Evolutionary conservation across 2,113 vertebrate genomes (phyloP).

Genomic region (Rhinoderma darwinii): DNA sequence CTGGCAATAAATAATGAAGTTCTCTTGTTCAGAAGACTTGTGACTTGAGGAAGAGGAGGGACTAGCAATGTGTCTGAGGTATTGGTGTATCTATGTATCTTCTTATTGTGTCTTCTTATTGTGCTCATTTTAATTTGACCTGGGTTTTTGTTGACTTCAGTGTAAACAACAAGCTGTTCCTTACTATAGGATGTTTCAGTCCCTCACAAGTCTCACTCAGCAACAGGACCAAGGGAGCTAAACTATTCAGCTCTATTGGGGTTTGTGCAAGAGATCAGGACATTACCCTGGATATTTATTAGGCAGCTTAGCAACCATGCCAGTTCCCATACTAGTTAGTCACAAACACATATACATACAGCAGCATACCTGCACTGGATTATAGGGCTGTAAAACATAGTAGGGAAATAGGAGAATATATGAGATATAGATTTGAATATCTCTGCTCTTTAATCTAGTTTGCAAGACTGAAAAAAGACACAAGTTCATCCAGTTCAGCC

Average conservation of each 20-base stretch:
- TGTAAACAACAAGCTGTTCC: conserved; percentile 35
- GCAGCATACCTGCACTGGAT: background rate
- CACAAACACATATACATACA: conserved; percentile 7
- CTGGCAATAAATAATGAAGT: conserved; percentile 42
- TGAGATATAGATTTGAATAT: background rate
- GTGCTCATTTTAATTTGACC: conserved; percentile 27
- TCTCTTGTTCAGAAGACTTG: conserved; percentile 15
- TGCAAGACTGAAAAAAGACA: too few species aligned
- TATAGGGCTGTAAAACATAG: background rate
- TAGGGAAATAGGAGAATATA: background rate
- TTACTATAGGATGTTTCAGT: conserved; percentile 47
- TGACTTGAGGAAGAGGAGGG: conserved; percentile 32
- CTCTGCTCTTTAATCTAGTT: too few species aligned
- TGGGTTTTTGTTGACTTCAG: conserved; percentile 26
- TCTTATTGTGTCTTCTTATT: conserved; percentile 37
- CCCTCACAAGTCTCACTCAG: conserved; percentile 38
- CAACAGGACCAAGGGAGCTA: conserved; percentile 51
- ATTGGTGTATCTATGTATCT: conserved; percentile 29
- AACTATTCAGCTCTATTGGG: conserved; percentile 55
- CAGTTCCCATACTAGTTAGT: background rate
- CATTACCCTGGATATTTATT: conserved; percentile 57
- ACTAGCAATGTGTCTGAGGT: conserved; percentile 28
- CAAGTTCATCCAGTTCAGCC: too few species aligned
- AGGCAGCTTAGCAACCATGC: conserved; percentile 48
- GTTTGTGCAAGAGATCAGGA: conserved; percentile 51